Conservation (phyloP, 2,113 vertebrate genomes). For the Proterorhinus semilunaris region DNA sequence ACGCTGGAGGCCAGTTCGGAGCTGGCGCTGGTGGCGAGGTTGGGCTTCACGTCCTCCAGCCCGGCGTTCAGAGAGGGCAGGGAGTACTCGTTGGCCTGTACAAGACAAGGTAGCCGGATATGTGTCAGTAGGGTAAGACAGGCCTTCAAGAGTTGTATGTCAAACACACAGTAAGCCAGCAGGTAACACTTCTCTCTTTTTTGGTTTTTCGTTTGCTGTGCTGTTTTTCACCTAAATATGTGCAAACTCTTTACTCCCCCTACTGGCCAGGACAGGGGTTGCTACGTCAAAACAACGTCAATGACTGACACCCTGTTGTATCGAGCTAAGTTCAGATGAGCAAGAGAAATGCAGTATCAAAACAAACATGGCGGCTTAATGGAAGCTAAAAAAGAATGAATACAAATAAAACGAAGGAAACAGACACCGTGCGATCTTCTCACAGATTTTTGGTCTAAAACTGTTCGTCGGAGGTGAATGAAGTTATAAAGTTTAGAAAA, state of each 20-base stretch:
- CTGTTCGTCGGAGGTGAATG: too few species aligned
- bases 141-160: background rate
- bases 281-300: background rate
- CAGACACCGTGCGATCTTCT: too few species aligned
- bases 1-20: conserved; percentile 96
- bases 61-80: conserved; percentile 94
- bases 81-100: conserved; percentile 96
- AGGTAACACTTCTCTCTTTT: background rate
- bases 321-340: too few species aligned
- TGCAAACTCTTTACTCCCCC: background rate
- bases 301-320: too few species aligned
- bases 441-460: too few species aligned
- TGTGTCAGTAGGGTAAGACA: conserved; percentile 15
- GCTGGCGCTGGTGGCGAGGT: conserved; percentile 94
- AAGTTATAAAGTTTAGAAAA: too few species aligned
- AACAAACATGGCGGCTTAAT: too few species aligned
- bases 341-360: too few species aligned
- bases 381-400: too few species aligned
- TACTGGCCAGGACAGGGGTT: background rate
- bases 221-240: too few species aligned
- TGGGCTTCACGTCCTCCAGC: conserved; percentile 98
- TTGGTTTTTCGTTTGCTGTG: too few species aligned
- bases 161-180: background rate
- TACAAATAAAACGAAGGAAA: too few species aligned
- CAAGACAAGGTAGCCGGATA: conserved; percentile 27